Evolutionary conservation across 2,797 vertebrate genomes (phyloP).

Genomic region (Phataginus tricuspis): DNA sequence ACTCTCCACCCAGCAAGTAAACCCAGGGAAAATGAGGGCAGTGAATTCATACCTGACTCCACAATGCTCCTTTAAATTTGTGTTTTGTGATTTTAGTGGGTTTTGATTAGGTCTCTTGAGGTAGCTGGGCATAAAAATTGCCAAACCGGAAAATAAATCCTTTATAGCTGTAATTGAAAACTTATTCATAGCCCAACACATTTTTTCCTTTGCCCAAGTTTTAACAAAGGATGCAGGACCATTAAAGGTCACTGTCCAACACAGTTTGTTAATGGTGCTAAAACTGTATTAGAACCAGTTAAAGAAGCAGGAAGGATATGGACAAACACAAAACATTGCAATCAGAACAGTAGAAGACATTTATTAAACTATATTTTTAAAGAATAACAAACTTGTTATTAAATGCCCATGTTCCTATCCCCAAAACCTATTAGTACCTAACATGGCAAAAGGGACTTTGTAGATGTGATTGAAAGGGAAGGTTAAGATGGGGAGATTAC

Average conservation of each 20-base stretch:
- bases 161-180: neutral
- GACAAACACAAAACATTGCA: neutral
- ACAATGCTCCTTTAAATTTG: neutral
- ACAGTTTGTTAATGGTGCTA: neutral
- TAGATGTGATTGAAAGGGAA: neutral
- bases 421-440: neutral
- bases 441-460: neutral
- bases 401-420: neutral
- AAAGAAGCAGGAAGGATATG: neutral
- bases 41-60: neutral
- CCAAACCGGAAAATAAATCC: neutral
- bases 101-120: neutral
- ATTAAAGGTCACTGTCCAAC: neutral
- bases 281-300: neutral
- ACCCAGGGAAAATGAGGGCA: neutral
- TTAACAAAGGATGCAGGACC: slow-evolving; percentile 50
- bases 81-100: neutral
- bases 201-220: slow-evolving; percentile 23
- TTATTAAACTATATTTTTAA: neutral
- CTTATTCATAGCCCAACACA: neutral
- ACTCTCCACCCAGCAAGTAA: neutral
- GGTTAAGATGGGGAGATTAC: neutral
- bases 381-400: neutral
- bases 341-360: neutral
- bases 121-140: neutral